Evolutionary conservation across 2,113 vertebrate genomes (phyloP).

Genomic region (Zapornia atra): DNA sequence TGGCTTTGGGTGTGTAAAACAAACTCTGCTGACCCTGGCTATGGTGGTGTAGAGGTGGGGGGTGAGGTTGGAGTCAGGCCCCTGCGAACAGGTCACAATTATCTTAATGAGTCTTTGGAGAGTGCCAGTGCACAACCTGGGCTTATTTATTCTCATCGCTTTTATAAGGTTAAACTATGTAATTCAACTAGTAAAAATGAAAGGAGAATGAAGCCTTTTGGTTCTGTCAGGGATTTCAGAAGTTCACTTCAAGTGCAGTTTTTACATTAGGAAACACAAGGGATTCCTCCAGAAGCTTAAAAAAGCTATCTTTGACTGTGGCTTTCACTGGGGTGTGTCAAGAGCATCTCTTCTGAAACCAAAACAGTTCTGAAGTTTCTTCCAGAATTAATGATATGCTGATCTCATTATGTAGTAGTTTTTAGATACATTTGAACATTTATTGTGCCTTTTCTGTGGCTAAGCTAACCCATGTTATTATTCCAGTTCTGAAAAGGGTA

Average conservation of each 20-base stretch:
- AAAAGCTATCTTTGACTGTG: background rate
- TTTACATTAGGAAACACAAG: background rate
- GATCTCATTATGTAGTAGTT: background rate
- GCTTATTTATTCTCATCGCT: background rate
- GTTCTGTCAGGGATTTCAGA: background rate
- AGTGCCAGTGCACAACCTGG: background rate
- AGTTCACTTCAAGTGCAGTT: background rate
- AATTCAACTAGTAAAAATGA: background rate
- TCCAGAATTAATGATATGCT: background rate
- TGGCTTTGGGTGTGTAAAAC: background rate
- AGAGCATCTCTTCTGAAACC: background rate
- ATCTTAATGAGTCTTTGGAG: background rate
- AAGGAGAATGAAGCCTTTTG: background rate
- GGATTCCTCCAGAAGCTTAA: background rate
- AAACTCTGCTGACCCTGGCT: background rate
- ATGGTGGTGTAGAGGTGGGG: background rate
- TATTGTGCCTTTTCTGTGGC: background rate
- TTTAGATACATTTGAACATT: background rate
- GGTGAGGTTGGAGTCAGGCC: background rate
- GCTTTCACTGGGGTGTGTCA: background rate
- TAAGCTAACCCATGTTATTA: background rate
- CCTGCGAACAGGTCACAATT: background rate
- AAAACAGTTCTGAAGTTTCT: background rate
- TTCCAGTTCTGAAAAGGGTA: background rate
- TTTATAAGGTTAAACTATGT: background rate